Evolutionary conservation across 2,888 invertebrate species (phyloP).

Genomic region (Sinotaia quadrata): DNA sequence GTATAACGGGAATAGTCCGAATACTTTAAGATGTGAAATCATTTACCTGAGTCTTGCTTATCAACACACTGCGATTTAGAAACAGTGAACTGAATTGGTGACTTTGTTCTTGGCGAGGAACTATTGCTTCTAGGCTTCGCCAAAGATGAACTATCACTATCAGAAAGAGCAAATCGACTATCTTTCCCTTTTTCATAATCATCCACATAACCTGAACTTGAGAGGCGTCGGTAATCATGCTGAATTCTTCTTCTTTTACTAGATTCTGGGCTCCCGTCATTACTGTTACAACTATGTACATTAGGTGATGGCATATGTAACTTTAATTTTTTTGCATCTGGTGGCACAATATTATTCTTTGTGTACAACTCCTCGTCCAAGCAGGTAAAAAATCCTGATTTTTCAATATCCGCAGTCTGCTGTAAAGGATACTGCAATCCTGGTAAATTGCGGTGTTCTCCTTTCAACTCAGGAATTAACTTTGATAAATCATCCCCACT

Average conservation of each 20-base stretch:
- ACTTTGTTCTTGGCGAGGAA: conserved; percentile 44
- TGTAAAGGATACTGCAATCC: conserved; percentile 49
- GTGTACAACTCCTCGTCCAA: conserved; percentile 23
- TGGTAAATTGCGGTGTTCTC: conserved; percentile 53
- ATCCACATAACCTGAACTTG: conserved; percentile 70
- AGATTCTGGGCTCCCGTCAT: conserved; percentile 59
- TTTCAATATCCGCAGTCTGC: conserved; percentile 19
- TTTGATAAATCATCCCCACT: conserved; percentile 37
- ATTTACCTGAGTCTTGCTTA: too few relatives aligned
- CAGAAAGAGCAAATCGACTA: conserved; percentile 32
- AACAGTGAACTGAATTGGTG: conserved; percentile 30
- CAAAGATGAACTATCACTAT: conserved; percentile 33
- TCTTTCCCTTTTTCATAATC: conserved; percentile 63
- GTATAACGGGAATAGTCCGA: too few relatives aligned
- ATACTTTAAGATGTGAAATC: too few relatives aligned
- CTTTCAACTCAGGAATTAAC: conserved; percentile 30
- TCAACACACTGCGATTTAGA: too few relatives aligned
- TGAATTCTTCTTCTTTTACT: conserved; percentile 66
- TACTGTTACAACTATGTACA: conserved; percentile 14
- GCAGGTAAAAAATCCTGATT: not conserved
- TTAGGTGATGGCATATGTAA: conserved; percentile 41
- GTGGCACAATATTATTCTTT: conserved; percentile 28
- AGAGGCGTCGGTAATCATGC: conserved; percentile 70
- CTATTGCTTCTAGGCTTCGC: conserved; percentile 40
- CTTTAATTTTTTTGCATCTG: conserved; percentile 51